Base-by-base conservation (phyloP, 2,797 vertebrate genomes). In the Dallia pectoralis region DNA sequence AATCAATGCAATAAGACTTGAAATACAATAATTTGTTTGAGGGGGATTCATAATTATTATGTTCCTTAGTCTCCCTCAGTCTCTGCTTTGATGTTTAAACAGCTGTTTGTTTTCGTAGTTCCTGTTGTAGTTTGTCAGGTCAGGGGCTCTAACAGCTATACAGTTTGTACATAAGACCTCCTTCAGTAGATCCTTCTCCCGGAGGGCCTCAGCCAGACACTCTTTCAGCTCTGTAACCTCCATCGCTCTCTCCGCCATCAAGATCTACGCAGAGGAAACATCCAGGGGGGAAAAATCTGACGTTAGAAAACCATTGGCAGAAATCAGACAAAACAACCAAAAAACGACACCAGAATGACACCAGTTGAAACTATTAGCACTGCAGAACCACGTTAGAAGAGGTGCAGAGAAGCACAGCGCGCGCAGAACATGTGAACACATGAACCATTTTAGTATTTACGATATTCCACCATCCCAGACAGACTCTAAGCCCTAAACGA, bases 161-260 rank as follows among this genome's bases (percentile, higher is more conserved):
- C 25, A 15, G 40, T 69, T 67, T 22, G 64, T 56, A 29, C 47
- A 73, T 56, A 36, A 40, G 79, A 92, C 93, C 91, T 93, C 92
- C 84, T 93, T 88, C 1, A 93, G 87, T 16, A 88, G 89, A 80
- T 95, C 93, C 88, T 97, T 97, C 75, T 96, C 95, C 83, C 74
- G 88, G 27, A 91, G 90, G 32, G 96, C 89, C 56, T 91, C 91
- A 69, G 94, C 94, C 62, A 98, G 84, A 87, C 91, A 93, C 47
- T 91, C 91, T 79, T 92, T 93, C 76, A 97, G 86, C 63, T 93
- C 94, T 12, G 89, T 93, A 90, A 97, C 94, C 87, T 94, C 94
- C 30, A 89, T 92, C 73, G 95, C 94, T 84, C 96, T 95, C 87
- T 97, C 95, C 0, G 92, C 91, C 88, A 96, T 91, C 61, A 95